Evolutionary conservation across 1,140 invertebrate species (phyloP).

Genomic region (Gonatopus flavifemur): DNA sequence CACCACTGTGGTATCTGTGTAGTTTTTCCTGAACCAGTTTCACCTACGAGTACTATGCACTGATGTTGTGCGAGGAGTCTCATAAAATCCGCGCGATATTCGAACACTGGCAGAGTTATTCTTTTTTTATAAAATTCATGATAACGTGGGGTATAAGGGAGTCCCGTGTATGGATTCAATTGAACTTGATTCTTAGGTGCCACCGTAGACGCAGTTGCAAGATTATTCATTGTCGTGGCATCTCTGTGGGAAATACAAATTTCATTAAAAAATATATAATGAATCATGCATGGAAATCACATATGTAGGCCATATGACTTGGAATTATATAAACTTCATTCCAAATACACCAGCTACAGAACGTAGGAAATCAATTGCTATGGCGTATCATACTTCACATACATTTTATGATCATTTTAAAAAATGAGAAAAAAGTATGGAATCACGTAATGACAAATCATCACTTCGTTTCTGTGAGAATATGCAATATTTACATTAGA

Average conservation of each 20-base stretch:
- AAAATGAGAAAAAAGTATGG: too few relatives aligned
- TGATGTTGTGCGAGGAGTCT: slow-evolving; percentile 86
- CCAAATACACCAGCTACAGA: too few relatives aligned
- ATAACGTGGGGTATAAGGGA: slow-evolving; percentile 80
- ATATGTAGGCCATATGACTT: too few relatives aligned
- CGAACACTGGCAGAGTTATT: slow-evolving; percentile 93
- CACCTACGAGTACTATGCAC: slow-evolving; percentile 91
- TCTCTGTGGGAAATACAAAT: slow-evolving; percentile 28
- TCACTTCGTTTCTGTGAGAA: too few relatives aligned
- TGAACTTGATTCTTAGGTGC: slow-evolving; percentile 59
- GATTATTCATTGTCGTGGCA: slow-evolving; percentile 38
- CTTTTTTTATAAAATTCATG: slow-evolving; percentile 86
- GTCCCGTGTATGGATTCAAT: slow-evolving; percentile 72
- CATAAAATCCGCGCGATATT: slow-evolving; percentile 96
- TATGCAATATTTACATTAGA: too few relatives aligned
- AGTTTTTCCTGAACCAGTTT: slow-evolving; percentile 97
- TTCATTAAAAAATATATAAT: background rate
- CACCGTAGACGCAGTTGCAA: slow-evolving; percentile 40
- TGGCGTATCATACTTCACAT: too few relatives aligned
- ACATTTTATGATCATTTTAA: too few relatives aligned
- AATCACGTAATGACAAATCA: too few relatives aligned
- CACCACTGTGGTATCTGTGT: slow-evolving; percentile 95
- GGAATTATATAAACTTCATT: too few relatives aligned
- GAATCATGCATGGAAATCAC: too few relatives aligned
- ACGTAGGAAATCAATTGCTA: too few relatives aligned